Conservation (phyloP, 37 sponge, comb jelly and placozoan genomes). For the Cladorhizidae sp. region DNA sequence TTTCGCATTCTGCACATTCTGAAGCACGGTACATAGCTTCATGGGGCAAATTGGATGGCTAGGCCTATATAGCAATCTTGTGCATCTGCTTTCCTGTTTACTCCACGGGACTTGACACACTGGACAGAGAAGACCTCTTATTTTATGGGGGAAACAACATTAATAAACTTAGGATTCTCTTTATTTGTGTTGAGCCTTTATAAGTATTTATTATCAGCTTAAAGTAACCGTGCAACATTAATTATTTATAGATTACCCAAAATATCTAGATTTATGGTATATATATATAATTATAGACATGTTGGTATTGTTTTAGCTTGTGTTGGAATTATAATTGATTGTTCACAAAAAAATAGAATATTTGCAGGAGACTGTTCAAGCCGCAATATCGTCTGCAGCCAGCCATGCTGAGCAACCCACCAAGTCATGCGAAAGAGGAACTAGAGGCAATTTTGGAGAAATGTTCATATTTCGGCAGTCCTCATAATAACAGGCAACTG, state of each 20-base stretch:
- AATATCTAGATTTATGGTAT: background rate
- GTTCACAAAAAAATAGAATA: background rate
- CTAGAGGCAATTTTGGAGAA: background rate
- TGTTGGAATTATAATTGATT: background rate
- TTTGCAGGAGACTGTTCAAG: constrained; percentile 1
- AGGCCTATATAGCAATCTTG: too few relatives aligned
- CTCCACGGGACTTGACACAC: too few relatives aligned
- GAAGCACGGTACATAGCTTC: too few relatives aligned
- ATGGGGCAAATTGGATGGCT: too few relatives aligned
- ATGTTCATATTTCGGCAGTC: background rate
- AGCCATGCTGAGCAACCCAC: constrained; percentile 14
- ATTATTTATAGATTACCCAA: background rate
- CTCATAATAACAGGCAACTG: background rate
- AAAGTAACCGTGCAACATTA: too few relatives aligned
- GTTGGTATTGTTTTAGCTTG: background rate
- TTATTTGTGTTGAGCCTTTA: too few relatives aligned
- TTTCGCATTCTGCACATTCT: too few relatives aligned
- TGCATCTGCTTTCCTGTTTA: too few relatives aligned
- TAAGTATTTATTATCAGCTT: too few relatives aligned
- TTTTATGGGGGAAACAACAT: too few relatives aligned
- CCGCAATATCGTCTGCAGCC: constrained; percentile 7
- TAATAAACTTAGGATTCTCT: too few relatives aligned
- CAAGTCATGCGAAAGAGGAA: background rate
- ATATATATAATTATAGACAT: background rate
- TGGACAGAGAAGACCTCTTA: too few relatives aligned